A percentile compares a stretch with the other conserved stretches of the same genome.
Evolutionary conservation across 64 coral and sea anemone genomes (phyloP).

Genomic region (Dendrophyllia cribrosa): DNA sequence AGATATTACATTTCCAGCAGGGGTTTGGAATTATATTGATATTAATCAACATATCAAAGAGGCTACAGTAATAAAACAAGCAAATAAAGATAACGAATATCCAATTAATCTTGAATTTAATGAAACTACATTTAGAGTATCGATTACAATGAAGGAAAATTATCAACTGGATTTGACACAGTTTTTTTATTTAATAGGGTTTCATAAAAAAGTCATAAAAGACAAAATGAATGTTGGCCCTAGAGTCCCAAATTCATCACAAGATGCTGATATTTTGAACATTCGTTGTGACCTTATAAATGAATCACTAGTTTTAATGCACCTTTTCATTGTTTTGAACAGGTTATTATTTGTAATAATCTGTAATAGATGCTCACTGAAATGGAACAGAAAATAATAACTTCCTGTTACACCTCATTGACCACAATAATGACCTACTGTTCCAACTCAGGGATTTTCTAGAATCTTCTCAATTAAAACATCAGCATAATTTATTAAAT

Average conservation of each 20-base stretch:
- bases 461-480: too few relatives aligned
- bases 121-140: background rate
- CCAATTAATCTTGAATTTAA: background rate
- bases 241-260: background rate
- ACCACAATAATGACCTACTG: too few relatives aligned
- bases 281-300: background rate
- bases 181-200: background rate
- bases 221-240: background rate
- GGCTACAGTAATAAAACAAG: background rate
- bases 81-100: background rate
- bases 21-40: background rate
- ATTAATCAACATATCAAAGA: background rate
- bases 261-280: background rate
- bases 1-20: background rate
- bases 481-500: too few relatives aligned
- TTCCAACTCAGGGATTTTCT: too few relatives aligned
- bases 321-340: too few relatives aligned
- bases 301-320: background rate
- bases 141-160: background rate
- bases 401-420: too few relatives aligned
- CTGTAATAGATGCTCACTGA: too few relatives aligned
- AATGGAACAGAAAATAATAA: too few relatives aligned
- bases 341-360: too few relatives aligned
- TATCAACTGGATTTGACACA: background rate
- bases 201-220: background rate